Base-by-base conservation (phyloP, 2,888 invertebrate species). In the Elegia similella region DNA sequence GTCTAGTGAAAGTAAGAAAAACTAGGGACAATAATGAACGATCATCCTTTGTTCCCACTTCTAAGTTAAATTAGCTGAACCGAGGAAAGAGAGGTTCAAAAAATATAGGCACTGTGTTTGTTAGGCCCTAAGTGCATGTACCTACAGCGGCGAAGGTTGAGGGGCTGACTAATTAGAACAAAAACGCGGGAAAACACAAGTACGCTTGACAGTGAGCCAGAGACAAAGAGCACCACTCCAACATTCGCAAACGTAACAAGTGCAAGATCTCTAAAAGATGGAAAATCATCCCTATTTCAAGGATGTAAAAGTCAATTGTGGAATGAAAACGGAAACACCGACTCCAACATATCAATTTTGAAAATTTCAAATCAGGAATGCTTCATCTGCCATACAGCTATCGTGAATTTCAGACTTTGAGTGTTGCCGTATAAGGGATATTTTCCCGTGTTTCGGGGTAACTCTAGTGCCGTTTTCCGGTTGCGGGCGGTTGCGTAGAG, bases 111-210 rank as follows among this genome's bases (percentile, higher is more conserved):
- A 43, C 16, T 46, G 48, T 55, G 47, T 56, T 53, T 55, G 56
- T 54, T 47, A 55, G 55, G 38, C 29, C 55, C 48, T 34, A 50
- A 52, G 44, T 52, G 52, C 13, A 52, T 42, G 32, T 57, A 57
- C 44, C 32, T 57, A 52, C 46, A 57, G 32, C 69, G 64, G 73
- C 70, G 70, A 76, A 78, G 76, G 78, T 83, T 80, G 85, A 84
- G 82, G 82, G 87, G 80, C 78, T 79, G 88, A 88, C 89, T 89
- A 90, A 90, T 90, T 90, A 89, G 86, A 89, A 89, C 90, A 90
- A 90, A 90, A 90, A 88, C 86, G 88, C 88, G 89, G 88, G 87
- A 88, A 87, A 86, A 88, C 86, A 88, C 80, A 86, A 90, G 90
- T 84, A 88, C 76, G 85, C 90, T 90, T 88, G 88, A 89, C 88